phyloP scores from a whole-genome alignment of 2,113 vertebrate species.

The Thalassarche chlororhynchos region DNA sequence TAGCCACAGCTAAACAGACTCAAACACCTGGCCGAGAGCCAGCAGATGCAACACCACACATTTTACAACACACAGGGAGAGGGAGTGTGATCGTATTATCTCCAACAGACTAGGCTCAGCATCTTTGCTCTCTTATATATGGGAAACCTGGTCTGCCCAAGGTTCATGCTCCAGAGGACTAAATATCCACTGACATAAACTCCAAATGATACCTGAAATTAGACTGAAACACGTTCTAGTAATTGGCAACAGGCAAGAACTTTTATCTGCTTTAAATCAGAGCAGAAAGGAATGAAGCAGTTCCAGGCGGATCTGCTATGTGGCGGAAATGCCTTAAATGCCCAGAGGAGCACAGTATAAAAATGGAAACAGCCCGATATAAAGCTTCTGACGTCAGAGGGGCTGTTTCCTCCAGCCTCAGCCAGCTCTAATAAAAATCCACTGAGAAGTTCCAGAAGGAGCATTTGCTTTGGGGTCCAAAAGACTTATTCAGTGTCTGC shows the following conservation, averaged over 20 bases:
- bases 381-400: constrained; percentile 37
- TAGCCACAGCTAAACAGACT: background rate
- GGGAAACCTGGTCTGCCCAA: background rate
- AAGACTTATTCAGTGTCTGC: background rate
- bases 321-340: background rate
- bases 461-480: background rate
- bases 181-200: background rate
- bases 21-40: background rate
- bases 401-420: constrained; percentile 6
- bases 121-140: background rate
- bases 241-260: background rate
- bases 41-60: background rate
- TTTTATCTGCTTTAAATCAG: background rate
- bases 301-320: background rate
- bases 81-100: fast-evolving
- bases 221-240: background rate
- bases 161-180: background rate
- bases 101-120: background rate
- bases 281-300: background rate
- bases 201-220: background rate
- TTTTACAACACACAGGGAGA: background rate
- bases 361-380: constrained; percentile 28
- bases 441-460: background rate
- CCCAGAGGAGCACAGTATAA: constrained; percentile 19
- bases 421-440: constrained; percentile 30